Base-by-base conservation (phyloP, 2,113 vertebrate genomes). In the Hippolais icterina region DNA sequence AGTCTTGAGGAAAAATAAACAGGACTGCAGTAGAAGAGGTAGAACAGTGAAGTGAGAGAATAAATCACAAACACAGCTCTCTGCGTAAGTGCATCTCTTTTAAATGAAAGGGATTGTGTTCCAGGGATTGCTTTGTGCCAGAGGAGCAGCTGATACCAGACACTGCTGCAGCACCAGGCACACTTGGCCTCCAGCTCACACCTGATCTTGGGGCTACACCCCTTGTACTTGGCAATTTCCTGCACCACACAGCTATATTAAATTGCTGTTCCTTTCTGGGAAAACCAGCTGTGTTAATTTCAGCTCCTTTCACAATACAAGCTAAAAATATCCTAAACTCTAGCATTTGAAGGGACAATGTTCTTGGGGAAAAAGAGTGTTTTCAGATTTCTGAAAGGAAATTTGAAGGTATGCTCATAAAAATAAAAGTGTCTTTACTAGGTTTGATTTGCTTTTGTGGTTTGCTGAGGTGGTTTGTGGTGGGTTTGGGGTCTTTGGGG, bases 271-370 rank as follows among this genome's bases (percentile, higher is more conserved):
- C 64, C 65, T 81, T 31, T 74, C 93, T 35, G 13, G 75, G 71
- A 97, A 94, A 97, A 94, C 13, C 85, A 93, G 65, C 47, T 85
- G 63, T 83, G 79, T 86, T 57, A 52, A 79, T 85, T 96, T 94
- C 85, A 95, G 6, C 60, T 92, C 41, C 42, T 88, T 96, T 91
- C 85, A 91, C 54, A 96, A 31, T 44, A 53, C 15, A 29, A 82
- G 14, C 9, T 44, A 47, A 79, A 63, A 57, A 83, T 44, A 27
- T 0, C 2, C 6, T 21, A 17, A 56, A 84, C 7, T 15, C 9
- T 11, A 44, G 22, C 25, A 31, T 12, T 21, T 82, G 33, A 69
- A 92, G 35, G 52, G 27, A 90, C 81, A 57, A 31, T 56, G 47
- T 70, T 35, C 50, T 75, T 42, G 50, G 41, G 11, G 53, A 44